Evolutionary conservation across 2,888 invertebrate genomes (phyloP), one percentile per base, ranked within the genome.

Genomic region (Hololepta plana): DNA sequence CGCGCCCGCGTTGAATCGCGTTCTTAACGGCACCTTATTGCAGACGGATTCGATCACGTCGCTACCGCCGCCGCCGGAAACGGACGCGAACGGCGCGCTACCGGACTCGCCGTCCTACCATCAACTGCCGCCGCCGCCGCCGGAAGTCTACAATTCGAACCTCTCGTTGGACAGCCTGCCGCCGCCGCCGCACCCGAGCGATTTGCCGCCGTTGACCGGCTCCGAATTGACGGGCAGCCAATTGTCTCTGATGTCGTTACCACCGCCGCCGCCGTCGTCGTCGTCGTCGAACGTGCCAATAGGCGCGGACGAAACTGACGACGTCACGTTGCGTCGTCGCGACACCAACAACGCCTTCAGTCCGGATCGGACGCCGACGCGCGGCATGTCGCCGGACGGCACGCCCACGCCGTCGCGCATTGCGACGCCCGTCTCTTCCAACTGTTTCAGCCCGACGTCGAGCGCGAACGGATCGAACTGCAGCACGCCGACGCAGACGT

Each of bases 111-210:
- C 64, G 7, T 46, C 46, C 8, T 51, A 51, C 33, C n/a, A n/a
- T n/a, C 70, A 73, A 2, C 55, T 72, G 10, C 77, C 76, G 1
- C 76, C 77, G 2, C 80, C 79, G 2, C 77, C 79, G 1, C 64
- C 67, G 2, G 72, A 72, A 39, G 67, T 81, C 60, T 73, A 79
- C 45, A 67, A 75, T 27, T 80, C 80, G 1, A 79, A 74, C 8
- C 55, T 79, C 7, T 81, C 81, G 12, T 51, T 81, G 20, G 81
- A 82, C 39, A 80, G 79, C n/a, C 51, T 81, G 31, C 80, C 79
- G 1, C 81, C 80, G 9, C 82, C 81, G 2, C 76, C 66, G 23
- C 72, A 73, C 20, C 72, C 72, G 4, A 57, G 53, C 27, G 65
- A 64, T 33, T 41, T 64, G 12, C 60, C 63, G 4, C 50, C 57